Percentiles rank a stretch among this genome's conserved stretches.
phyloP scores from a whole-genome alignment of 1,140 invertebrate genomes.

The Drosophila varians region DNA sequence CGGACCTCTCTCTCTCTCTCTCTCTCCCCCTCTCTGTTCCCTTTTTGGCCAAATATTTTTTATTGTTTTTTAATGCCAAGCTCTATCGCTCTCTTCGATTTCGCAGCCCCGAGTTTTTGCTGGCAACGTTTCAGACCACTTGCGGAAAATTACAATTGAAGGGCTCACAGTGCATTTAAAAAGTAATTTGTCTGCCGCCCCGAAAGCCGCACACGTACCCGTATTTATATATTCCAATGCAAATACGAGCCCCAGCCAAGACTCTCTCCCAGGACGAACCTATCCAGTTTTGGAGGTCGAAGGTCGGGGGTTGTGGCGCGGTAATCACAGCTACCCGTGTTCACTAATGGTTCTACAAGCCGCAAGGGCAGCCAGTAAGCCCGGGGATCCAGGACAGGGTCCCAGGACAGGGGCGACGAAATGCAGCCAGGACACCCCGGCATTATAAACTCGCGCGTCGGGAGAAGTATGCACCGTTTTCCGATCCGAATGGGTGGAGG shows the following conservation, averaged over 20 bases:
- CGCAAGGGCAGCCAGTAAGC: constrained; percentile 70
- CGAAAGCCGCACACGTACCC: constrained; percentile 71
- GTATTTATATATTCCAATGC: constrained; percentile 72
- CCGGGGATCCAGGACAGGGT: constrained; percentile 1
- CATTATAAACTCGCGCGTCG: constrained; percentile 66
- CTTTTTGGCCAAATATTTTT: constrained; percentile 45
- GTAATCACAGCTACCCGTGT: constrained; percentile 78
- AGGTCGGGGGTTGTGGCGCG: constrained; percentile 2
- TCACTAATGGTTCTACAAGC: constrained; percentile 83
- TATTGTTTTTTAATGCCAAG: constrained; percentile 80
- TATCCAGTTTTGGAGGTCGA: constrained; percentile 1
- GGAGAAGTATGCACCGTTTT: constrained; percentile 61
- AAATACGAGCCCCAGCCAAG: constrained; percentile 53
- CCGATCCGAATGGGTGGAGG: constrained; percentile 16
- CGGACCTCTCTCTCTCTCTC: constrained; percentile 15
- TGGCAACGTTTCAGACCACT: constrained; percentile 73
- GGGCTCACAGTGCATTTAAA: constrained; percentile 82
- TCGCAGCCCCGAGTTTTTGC: constrained; percentile 25
- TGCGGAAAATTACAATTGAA: constrained; percentile 76
- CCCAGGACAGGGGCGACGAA: constrained; percentile 58
- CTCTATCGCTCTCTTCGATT: constrained; percentile 30
- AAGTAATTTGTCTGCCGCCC: constrained; percentile 82
- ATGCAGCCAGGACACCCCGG: constrained; percentile 49
- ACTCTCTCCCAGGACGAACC: constrained; percentile 21
- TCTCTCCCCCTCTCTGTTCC: constrained; percentile 1